A percentile compares a stretch with the other conserved stretches of the same genome.
These are phyloP conservation scores for Trissolcus japonicus DNA, from an alignment of 2,888 invertebrate species.

Conservation along the genomic window DNA sequence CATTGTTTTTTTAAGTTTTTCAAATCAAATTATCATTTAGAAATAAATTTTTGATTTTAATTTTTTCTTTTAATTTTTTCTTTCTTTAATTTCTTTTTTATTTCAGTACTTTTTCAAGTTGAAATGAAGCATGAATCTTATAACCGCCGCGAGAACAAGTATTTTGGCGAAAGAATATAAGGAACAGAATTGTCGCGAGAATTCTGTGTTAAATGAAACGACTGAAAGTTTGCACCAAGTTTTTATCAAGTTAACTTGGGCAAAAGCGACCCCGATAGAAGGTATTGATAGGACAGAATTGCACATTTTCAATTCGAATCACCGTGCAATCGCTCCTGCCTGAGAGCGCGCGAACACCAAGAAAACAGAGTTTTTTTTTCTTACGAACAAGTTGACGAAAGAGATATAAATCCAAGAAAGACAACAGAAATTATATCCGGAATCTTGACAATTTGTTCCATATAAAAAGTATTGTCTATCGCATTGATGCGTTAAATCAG, in stretches of 20 bases:
- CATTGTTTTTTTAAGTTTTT: too few species aligned
- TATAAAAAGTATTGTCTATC: slow-evolving; percentile 4
- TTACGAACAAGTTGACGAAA: slow-evolving; percentile 44
- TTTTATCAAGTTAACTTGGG: slow-evolving; percentile 15
- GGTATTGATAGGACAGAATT: slow-evolving; percentile 36
- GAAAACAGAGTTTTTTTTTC: slow-evolving; percentile 53
- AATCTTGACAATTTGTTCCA: slow-evolving; percentile 32
- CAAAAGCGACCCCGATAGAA: slow-evolving; percentile 30
- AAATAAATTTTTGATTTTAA: too few species aligned
- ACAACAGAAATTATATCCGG: slow-evolving; percentile 57
- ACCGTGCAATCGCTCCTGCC: slow-evolving; percentile 30
- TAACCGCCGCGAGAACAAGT: neutral
- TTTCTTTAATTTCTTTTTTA: too few species aligned
- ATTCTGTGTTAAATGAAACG: neutral
- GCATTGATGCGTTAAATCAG: too few species aligned
- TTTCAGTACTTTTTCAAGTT: too few species aligned
- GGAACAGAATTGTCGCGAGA: too few species aligned
- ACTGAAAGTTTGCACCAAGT: neutral
- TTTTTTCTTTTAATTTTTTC: too few species aligned
- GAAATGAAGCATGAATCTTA: too few species aligned
- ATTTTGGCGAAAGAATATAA: neutral
- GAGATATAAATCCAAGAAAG: slow-evolving; percentile 52
- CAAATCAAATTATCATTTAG: too few species aligned
- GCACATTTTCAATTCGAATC: slow-evolving; percentile 47
- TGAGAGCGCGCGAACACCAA: slow-evolving; percentile 20